Evolutionary conservation across 2,797 vertebrate genomes (phyloP).

Genomic region (Leptoclinus maculatus): DNA sequence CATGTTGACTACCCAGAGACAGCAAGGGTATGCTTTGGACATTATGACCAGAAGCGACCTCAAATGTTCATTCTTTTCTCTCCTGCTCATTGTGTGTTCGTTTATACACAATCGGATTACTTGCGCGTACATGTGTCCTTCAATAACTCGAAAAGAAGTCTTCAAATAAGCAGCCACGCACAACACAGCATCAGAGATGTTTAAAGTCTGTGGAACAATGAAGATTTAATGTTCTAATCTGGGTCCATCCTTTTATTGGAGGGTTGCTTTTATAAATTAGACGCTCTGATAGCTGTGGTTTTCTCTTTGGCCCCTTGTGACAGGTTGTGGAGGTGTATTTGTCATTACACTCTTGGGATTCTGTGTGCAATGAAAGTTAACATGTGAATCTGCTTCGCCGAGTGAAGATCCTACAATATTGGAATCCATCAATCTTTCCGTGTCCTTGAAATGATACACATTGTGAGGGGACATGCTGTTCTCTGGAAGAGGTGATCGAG

Average conservation of each 20-base stretch:
- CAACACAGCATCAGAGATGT: background rate
- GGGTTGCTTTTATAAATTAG: conserved; percentile 61
- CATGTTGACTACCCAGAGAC: conserved; percentile 72
- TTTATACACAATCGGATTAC: conserved; percentile 36
- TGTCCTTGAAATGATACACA: conserved; percentile 37
- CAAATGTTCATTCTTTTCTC: conserved; percentile 23
- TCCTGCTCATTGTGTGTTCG: conserved; percentile 41
- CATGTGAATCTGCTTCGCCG: conserved; percentile 35
- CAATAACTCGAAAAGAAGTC: conserved; percentile 13
- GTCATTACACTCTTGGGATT: conserved; percentile 58
- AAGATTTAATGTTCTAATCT: conserved; percentile 70
- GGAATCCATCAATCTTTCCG: conserved; percentile 64
- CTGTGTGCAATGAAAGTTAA: conserved; percentile 53
- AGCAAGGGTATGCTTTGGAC: conserved; percentile 51
- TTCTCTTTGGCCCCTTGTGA: conserved; percentile 37
- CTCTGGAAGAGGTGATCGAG: conserved; percentile 24
- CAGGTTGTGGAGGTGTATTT: conserved; percentile 31
- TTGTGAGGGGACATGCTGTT: conserved; percentile 31
- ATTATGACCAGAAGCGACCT: conserved; percentile 52
- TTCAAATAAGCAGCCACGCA: conserved; percentile 1
- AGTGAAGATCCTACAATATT: conserved; percentile 62
- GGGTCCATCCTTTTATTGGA: conserved; percentile 37
- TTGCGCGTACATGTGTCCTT: conserved; percentile 12
- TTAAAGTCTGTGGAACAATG: conserved; percentile 37
- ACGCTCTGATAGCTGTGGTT: conserved; percentile 40